Evolutionary conservation across 2,797 vertebrate species (phyloP), one percentile per base, ranked within the genome.

Genomic region (Esox lucius): DNA sequence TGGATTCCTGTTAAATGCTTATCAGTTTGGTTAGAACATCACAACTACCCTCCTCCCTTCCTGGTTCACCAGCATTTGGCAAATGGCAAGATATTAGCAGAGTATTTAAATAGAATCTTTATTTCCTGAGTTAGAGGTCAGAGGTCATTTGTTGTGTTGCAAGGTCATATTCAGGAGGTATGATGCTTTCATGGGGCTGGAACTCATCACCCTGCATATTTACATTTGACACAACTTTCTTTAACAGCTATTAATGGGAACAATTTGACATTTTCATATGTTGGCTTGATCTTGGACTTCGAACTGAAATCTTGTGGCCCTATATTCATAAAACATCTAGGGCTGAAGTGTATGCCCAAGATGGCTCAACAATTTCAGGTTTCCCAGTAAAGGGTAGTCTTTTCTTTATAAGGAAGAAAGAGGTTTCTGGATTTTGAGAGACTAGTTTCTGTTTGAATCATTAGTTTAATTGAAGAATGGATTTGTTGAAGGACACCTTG

Each of bases 1-100:
- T 78, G 59, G 48, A 35, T 12, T 26, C 19, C 62, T 84, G 78
- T 65, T 87, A 84, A 87, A 89, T 71, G 13, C 75, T 87, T 78
- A 84, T 90, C 80, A 80, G 77, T 17, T 59, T 31, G 17, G 17
- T 53, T 53, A 19, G 17, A 16, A 67, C 16, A 61, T 24, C 64
- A 9, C 16, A 24, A 28, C 28, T 13, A 19, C 19, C 62, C 72
- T 24, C 59, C 42, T 26, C 19, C 51, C 59, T 31, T 15, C 61
- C 33, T 4, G 1, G 65, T 71, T 77, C 51, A 56, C 53, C n/a
- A n/a, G 53, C n/a, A 13, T 56, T 22, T 19, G 11, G 19, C n/a
- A 22, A 8, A 70, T 5, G 64, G 51, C 71, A 80, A 68, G 61
- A 84, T 68, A 74, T 71, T 71, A 69, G 39, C 31, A 61, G 22